phyloP scores from a whole-genome alignment of 2,888 invertebrate genomes.

The Lumbricus terrestris region DNA sequence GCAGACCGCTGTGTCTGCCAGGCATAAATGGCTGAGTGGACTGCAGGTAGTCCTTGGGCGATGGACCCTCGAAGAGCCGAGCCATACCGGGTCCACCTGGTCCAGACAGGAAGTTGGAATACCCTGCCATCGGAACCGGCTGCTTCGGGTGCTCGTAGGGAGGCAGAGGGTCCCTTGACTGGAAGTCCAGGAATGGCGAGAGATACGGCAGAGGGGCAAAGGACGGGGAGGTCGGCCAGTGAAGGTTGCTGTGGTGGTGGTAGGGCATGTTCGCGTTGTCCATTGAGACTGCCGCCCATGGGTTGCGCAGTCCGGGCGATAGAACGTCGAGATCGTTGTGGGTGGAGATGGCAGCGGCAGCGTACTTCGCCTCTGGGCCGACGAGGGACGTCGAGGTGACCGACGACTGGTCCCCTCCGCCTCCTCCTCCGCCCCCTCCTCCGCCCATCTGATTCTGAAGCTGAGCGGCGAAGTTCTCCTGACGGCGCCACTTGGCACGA shows the following conservation, averaged over 20 bases:
- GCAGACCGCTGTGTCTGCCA: background rate
- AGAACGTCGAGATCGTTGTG: background rate
- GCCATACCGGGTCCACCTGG: background rate
- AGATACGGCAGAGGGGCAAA: constrained; percentile 12
- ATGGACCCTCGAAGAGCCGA: background rate
- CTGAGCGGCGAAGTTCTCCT: constrained; percentile 7
- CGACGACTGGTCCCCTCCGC: constrained; percentile 6
- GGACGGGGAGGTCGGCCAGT: background rate
- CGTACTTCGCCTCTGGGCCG: background rate
- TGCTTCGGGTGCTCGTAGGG: constrained; percentile 4
- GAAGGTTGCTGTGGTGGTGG: constrained; percentile 3
- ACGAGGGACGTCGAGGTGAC: constrained; percentile 8
- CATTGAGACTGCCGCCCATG: background rate
- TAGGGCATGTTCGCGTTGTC: background rate
- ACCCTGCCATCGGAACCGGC: background rate
- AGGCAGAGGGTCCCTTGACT: background rate
- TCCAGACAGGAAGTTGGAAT: constrained; percentile 5
- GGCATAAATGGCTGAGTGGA: background rate
- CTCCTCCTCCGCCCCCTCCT: no score
- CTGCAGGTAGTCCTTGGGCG: background rate
- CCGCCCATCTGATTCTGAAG: background rate
- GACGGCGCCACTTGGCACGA: constrained; percentile 4
- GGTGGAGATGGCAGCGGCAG: background rate
- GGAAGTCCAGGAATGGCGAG: constrained; percentile 1
- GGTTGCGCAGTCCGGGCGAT: background rate